Conservation (phyloP, 1,140 invertebrate genomes). For the Drosophila grimshawi region DNA sequence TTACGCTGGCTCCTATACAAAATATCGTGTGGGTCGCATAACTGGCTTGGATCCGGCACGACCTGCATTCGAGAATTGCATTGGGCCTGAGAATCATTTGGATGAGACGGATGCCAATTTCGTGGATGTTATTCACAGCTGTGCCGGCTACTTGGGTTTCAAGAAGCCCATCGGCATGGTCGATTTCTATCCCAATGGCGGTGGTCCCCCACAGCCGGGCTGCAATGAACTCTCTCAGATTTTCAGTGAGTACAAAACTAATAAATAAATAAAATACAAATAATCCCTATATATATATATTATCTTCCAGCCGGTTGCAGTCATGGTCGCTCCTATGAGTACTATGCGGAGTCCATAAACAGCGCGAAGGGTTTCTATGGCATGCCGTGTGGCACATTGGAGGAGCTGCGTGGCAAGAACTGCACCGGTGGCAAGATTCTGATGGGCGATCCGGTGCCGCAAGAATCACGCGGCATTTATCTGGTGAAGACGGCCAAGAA, state of each 20-base stretch:
- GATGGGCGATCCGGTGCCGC: conserved; percentile 87
- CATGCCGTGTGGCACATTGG: conserved; percentile 87
- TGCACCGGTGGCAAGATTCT: conserved; percentile 85
- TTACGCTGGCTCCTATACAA: conserved; percentile 89
- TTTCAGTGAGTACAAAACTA: conserved; percentile 83
- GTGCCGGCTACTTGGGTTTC: conserved; percentile 88
- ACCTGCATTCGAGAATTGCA: conserved; percentile 88
- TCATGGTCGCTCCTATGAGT: conserved; percentile 89
- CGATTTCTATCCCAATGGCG: conserved; percentile 94
- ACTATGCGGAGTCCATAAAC: conserved; percentile 89
- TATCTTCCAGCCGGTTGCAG: conserved; percentile 89
- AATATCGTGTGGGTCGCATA: conserved; percentile 86
- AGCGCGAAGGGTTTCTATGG: conserved; percentile 86
- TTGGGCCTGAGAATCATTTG: conserved; percentile 86
- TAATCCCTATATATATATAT: background rate
- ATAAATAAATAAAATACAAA: background rate
- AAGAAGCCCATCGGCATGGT: conserved; percentile 88
- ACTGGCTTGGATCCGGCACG: conserved; percentile 91
- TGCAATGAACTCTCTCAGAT: conserved; percentile 87
- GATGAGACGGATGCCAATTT: conserved; percentile 89
- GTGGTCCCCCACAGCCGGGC: conserved; percentile 89
- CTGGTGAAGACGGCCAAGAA: conserved; percentile 87
- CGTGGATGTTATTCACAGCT: conserved; percentile 92
- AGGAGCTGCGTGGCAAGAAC: conserved; percentile 86
- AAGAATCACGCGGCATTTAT: conserved; percentile 86